A percentile compares a stretch with the other conserved stretches of the same genome.
These are phyloP conservation scores for Andrena hattorfiana DNA, from an alignment of 2,888 invertebrate genomes.

Conservation along the genomic window DNA sequence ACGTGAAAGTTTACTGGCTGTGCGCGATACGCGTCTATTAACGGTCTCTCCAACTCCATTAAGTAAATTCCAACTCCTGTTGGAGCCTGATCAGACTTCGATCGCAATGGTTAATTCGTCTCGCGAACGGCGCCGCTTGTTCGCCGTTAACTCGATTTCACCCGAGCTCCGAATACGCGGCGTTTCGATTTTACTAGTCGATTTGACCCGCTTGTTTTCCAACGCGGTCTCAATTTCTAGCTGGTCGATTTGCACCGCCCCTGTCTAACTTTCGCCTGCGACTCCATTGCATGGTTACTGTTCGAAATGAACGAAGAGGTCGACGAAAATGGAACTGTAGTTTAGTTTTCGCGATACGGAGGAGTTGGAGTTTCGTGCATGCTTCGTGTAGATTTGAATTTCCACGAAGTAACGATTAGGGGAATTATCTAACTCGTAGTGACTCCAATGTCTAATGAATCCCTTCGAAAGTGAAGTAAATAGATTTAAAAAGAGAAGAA, in stretches of 20 bases:
- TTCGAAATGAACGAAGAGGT: neutral
- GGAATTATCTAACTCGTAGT: no score
- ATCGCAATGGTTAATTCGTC: conserved; percentile 1
- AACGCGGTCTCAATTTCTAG: conserved; percentile 12
- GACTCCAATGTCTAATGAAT: no score
- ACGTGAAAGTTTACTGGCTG: neutral
- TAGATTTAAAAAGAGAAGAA: no score
- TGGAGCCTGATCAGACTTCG: conserved; percentile 20
- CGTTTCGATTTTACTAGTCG: conserved; percentile 8
- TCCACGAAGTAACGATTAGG: no score
- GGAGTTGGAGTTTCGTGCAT: no score
- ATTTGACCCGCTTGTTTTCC: conserved; percentile 32
- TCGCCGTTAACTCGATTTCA: conserved; percentile 37
- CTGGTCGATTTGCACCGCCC: conserved; percentile 2
- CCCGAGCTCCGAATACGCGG: conserved; percentile 1
- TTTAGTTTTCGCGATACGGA: neutral
- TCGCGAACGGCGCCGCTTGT: neutral
- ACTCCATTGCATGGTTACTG: conserved; percentile 2
- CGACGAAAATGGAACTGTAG: neutral
- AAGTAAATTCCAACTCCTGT: conserved; percentile 29
- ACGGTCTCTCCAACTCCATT: conserved; percentile 24
- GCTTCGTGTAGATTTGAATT: no score
- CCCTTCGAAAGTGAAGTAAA: no score
- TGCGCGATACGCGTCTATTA: neutral
- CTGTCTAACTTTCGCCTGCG: conserved; percentile 14